Conservation (phyloP, 2,797 vertebrate species). For the Sandelia bainsii region DNA sequence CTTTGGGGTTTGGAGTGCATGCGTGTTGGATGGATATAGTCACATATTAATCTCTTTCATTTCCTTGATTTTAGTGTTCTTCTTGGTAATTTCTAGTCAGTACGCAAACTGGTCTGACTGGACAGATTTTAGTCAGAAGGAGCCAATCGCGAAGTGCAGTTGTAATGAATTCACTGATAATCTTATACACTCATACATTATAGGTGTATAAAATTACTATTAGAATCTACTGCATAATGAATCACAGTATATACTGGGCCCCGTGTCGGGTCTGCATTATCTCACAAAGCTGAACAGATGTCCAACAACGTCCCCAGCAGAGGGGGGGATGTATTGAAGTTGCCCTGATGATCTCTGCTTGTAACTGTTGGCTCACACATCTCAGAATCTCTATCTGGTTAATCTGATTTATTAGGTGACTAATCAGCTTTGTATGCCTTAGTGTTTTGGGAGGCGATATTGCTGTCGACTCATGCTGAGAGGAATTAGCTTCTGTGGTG, state of each 20-base stretch:
- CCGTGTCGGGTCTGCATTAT: constrained; percentile 5
- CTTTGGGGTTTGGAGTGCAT: constrained; percentile 40
- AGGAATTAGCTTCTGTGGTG: constrained; percentile 46
- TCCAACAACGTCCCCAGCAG: constrained; percentile 14
- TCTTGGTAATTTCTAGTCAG: background rate
- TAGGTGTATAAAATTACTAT: background rate
- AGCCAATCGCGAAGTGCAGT: background rate
- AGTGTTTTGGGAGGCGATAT: constrained; percentile 52
- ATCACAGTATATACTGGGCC: background rate
- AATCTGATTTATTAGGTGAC: constrained; percentile 63
- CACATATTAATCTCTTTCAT: background rate
- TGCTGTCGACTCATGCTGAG: constrained; percentile 44
- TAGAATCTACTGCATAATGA: background rate
- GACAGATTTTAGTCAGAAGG: constrained; percentile 2
- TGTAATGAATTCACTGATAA: background rate
- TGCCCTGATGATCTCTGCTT: constrained; percentile 44
- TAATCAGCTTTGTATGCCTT: constrained; percentile 65
- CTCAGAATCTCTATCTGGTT: constrained; percentile 46
- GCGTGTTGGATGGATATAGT: constrained; percentile 12
- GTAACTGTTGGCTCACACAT: constrained; percentile 60
- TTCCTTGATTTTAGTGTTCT: constrained; percentile 13
- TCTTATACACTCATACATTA: background rate
- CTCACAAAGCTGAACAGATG: constrained; percentile 13
- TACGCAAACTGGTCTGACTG: constrained; percentile 4
- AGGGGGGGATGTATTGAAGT: constrained; percentile 32